These are phyloP conservation scores for Harpalus rubripes DNA, from an alignment of 2,888 invertebrate genomes.

Conservation along the genomic window DNA sequence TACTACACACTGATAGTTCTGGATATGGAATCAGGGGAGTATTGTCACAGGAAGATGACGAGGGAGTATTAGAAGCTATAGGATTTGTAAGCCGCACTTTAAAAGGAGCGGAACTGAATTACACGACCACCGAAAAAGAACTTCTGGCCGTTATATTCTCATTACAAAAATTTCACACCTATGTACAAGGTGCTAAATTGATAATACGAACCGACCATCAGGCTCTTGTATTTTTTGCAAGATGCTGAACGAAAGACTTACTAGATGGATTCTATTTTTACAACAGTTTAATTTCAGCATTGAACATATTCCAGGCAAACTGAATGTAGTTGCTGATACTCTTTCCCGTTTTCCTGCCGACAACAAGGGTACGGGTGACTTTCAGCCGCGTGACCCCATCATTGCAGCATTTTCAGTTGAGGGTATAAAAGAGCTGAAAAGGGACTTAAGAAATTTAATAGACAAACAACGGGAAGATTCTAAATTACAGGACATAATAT, in stretches of 20 bases:
- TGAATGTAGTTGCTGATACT: constrained; percentile 67
- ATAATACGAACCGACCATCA: constrained; percentile 71
- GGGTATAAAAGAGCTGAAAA: not conserved
- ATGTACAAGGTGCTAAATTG: constrained; percentile 69
- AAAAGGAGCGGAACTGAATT: constrained; percentile 14
- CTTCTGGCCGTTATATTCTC: constrained; percentile 70
- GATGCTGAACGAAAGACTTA: constrained; percentile 69
- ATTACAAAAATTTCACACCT: constrained; percentile 70
- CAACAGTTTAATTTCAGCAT: constrained; percentile 68
- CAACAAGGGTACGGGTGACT: not conserved
- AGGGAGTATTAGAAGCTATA: constrained; percentile 20
- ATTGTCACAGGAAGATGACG: constrained; percentile 48
- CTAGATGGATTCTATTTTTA: constrained; percentile 68
- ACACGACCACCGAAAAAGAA: constrained; percentile 70
- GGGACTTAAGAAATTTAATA: not conserved
- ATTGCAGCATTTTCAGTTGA: constrained; percentile 8
- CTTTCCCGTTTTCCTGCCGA: constrained; percentile 51
- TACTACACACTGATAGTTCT: constrained; percentile 65
- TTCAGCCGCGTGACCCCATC: not conserved
- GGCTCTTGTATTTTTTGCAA: constrained; percentile 63
- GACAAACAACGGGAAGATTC: constrained; percentile 3
- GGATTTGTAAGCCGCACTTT: constrained; percentile 53
- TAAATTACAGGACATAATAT: not conserved
- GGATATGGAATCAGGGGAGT: constrained; percentile 61
- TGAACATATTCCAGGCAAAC: constrained; percentile 28